Conservation (phyloP, 2,888 invertebrate genomes). For the Oxyscelio sp. region DNA sequence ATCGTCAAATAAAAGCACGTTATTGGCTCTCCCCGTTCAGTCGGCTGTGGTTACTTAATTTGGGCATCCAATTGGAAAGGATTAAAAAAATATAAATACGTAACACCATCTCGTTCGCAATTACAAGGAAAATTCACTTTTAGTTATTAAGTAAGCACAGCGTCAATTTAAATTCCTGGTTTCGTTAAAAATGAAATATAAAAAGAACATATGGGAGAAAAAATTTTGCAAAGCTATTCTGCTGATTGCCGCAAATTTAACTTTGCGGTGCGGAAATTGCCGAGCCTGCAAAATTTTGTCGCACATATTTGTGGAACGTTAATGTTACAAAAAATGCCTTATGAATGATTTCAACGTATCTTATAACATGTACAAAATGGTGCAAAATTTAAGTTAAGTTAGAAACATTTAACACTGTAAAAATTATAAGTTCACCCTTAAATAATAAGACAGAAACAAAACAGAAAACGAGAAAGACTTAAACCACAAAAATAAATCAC, state of each 20-base stretch:
- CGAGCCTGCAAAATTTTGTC: slow-evolving; percentile 52
- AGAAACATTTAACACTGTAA: slow-evolving; percentile 31
- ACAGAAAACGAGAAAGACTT: slow-evolving; percentile 5
- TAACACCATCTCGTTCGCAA: slow-evolving; percentile 9
- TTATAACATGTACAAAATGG: slow-evolving; percentile 48
- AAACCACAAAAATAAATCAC: slow-evolving; percentile 3
- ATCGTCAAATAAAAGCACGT: slow-evolving; percentile 62
- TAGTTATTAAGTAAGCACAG: slow-evolving; percentile 45
- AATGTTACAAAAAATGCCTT: slow-evolving; percentile 29
- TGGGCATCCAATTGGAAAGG: background rate
- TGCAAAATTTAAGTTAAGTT: slow-evolving; percentile 26
- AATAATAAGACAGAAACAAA: slow-evolving; percentile 13
- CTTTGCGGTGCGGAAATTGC: too few relatives aligned
- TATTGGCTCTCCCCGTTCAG: slow-evolving; percentile 22
- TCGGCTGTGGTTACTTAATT: slow-evolving; percentile 37
- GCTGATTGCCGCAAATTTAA: too few relatives aligned
- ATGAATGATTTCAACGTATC: slow-evolving; percentile 30
- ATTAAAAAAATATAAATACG: slow-evolving; percentile 41
- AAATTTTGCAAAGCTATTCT: slow-evolving; percentile 25
- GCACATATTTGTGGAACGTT: slow-evolving; percentile 20
- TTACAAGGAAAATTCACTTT: slow-evolving; percentile 19
- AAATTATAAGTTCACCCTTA: slow-evolving; percentile 19
- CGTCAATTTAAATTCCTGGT: too few relatives aligned
- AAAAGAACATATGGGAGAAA: background rate
- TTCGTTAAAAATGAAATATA: too few relatives aligned